Conservation (phyloP, 2,797 vertebrate species). For the Enteromius radiatus region DNA sequence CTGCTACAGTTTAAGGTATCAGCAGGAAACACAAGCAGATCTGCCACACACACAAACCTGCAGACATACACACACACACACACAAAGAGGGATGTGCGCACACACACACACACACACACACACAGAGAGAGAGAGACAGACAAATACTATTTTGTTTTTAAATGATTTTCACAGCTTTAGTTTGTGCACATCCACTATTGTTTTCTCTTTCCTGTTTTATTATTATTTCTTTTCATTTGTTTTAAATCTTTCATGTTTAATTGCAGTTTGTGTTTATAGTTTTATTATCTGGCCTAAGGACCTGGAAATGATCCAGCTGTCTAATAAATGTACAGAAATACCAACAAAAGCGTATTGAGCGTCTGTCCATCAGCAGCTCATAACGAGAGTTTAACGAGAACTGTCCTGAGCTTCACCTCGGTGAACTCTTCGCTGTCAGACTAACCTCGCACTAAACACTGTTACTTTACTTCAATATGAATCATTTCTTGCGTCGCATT, state of each 20-base stretch:
- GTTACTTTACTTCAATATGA: neutral
- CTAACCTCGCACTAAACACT: neutral
- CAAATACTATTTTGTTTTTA: no score
- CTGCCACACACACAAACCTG: neutral
- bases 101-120: no score
- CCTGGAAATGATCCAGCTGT: neutral
- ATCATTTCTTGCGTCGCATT: neutral
- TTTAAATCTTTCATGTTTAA: no score
- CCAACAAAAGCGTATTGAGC: neutral
- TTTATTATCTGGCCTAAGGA: neutral
- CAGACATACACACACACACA: no score
- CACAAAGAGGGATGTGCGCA: no score
- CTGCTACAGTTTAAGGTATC: neutral
- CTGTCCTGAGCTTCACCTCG: neutral
- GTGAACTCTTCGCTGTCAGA: neutral
- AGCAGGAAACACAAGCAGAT: neutral
- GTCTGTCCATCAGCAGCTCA: neutral
- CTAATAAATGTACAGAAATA: neutral
- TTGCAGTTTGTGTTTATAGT: neutral
- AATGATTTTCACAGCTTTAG: neutral
- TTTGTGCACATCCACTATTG: no score
- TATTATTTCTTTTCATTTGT: neutral
- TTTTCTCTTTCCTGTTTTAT: neutral
- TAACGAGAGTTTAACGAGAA: neutral
- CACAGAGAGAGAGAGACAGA: no score